Conservation (phyloP, 2,888 invertebrate species). For the Abrostola tripartita region DNA sequence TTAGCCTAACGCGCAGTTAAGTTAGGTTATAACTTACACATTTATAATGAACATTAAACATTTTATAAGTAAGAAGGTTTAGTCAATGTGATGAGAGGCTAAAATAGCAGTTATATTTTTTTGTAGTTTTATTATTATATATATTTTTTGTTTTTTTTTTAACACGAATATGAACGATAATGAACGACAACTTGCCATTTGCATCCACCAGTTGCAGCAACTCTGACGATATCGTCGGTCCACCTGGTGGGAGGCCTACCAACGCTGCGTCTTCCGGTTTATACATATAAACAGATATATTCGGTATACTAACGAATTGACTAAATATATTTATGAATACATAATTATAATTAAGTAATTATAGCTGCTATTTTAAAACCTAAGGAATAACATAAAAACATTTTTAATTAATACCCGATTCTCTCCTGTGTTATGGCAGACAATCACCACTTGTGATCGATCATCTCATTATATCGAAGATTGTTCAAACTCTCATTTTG, state of each 20-base stretch:
- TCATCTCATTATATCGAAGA: conserved; percentile 20
- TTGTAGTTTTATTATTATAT: too few relatives aligned
- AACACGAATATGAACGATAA: too few relatives aligned
- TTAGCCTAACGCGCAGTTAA: conserved; percentile 6
- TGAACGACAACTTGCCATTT: too few relatives aligned
- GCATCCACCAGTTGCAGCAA: too few relatives aligned
- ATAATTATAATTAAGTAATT: conserved; percentile 7
- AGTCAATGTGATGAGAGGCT: background rate
- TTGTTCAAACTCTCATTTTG: conserved; percentile 34
- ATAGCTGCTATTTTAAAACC: conserved; percentile 13
- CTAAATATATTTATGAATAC: too few relatives aligned
- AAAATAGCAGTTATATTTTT: conserved; percentile 19
- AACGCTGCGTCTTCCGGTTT: too few relatives aligned
- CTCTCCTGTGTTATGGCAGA: conserved; percentile 11
- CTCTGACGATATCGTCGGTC: too few relatives aligned
- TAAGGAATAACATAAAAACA: conserved; percentile 19
- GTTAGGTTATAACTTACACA: background rate
- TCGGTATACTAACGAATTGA: background rate
- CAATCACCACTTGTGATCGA: conserved; percentile 20
- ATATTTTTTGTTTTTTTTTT: too few relatives aligned
- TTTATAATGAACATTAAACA: conserved; percentile 2
- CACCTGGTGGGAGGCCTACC: too few relatives aligned
- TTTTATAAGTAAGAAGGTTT: conserved; percentile 37
- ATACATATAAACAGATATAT: too few relatives aligned
- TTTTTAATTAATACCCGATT: conserved; percentile 29